Evolutionary conservation across 2,113 vertebrate genomes (phyloP), one percentile per base, ranked within the genome.

Genomic region (Formicarius rufipectus): DNA sequence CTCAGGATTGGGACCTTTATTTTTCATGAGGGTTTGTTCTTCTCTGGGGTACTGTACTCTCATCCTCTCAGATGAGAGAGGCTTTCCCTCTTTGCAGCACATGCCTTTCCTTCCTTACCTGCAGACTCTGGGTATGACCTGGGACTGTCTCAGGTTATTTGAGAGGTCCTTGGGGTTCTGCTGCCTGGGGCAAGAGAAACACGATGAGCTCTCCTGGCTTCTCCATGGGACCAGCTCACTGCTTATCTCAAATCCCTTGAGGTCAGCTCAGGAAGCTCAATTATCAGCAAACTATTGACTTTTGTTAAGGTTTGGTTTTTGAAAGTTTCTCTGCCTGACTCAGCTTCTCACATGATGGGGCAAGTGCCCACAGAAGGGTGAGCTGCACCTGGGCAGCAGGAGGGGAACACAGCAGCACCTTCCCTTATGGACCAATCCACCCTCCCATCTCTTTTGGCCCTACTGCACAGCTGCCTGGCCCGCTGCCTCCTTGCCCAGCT

Each of bases 311-410:
- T 66, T 83, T 35, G 18, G 14, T n/a, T 73, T 77, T 33, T 62
- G 37, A 40, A 37, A 62, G 42, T 71, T 89, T 53, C 56, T 62
- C 72, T 71, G 11, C 24, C 27, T 0, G 2, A 59, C 10, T 12
- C 7, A 2, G 27, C 64, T 72, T 72, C 47, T 88, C 3, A 1
- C 6, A 1, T 12, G 39, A 21, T 19, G 49, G 9, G 19, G 3
- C 31, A 45, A 71, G 60, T 33, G 37, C 42, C 44, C 0, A 2
- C 1, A 2, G 28, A 58, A 79, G 28, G 67, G 14, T 1, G 1
- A 71, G 45, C 56, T 60, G 28, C 2, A 2, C 25, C 17, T 0
- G 0, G 13, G 30, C 28, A 64, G 35, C 5, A 8, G 55, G 18
- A 44, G 12, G 5, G 14, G 33, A 71, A 79, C 37, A 20, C 0